These are phyloP conservation scores for Manis javanica DNA, from an alignment of 2,797 vertebrate species.

Conservation along the genomic window DNA sequence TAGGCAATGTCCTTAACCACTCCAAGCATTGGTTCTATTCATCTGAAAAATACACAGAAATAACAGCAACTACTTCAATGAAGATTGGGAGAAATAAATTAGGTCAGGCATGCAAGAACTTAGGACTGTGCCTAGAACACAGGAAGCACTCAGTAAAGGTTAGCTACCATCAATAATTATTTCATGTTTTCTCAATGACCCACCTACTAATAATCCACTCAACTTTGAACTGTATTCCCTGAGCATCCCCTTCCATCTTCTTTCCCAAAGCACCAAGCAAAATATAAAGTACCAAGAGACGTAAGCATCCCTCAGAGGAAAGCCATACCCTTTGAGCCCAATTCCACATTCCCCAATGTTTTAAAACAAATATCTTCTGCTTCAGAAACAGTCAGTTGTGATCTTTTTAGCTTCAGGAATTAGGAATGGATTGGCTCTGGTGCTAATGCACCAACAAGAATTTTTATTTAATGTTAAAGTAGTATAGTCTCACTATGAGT, in stretches of 20 bases:
- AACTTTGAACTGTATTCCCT: not conserved
- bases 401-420: not conserved
- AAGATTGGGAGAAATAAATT: not conserved
- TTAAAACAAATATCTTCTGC: not conserved
- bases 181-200: not conserved
- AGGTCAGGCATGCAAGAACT: not conserved
- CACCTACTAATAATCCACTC: not conserved
- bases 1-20: not conserved
- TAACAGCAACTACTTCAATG: not conserved
- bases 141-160: not conserved
- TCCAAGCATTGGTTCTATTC: not conserved
- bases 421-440: not conserved
- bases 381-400: not conserved
- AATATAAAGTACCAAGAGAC: not conserved
- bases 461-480: not conserved
- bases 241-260: not conserved
- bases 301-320: not conserved
- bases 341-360: too few species aligned
- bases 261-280: not conserved
- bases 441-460: not conserved
- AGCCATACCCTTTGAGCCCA: not conserved
- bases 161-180: not conserved
- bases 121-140: not conserved
- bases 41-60: slow-evolving; percentile 51
- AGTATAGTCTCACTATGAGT: not conserved